Conservation (phyloP, 2,888 invertebrate species). For the Tridacna crocea region DNA sequence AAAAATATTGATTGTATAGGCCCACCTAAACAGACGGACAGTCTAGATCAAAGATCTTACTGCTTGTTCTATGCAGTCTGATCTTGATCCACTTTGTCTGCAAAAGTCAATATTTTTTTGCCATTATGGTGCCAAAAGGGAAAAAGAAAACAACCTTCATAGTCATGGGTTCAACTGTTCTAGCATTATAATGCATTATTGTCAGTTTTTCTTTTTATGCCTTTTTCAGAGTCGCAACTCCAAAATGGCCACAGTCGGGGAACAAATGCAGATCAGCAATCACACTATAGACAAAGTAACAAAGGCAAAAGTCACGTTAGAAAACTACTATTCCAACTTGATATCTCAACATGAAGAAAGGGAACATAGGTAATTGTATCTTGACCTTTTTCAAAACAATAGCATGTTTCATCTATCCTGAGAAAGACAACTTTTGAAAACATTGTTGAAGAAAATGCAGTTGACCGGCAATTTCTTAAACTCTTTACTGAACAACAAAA, state of each 20-base stretch:
- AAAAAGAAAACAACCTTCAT: neutral
- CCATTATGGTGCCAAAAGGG: too few species aligned
- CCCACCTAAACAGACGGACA: too few species aligned
- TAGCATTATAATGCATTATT: neutral
- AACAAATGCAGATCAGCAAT: slow-evolving; percentile 90
- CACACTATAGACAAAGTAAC: slow-evolving; percentile 99
- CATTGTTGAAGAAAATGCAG: too few species aligned
- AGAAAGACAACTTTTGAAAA: neutral
- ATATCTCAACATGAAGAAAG: slow-evolving; percentile 98
- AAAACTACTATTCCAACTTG: slow-evolving; percentile 99
- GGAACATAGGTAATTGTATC: slow-evolving; percentile 90
- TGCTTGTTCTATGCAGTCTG: too few species aligned
- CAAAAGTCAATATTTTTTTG: too few species aligned
- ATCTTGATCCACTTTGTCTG: too few species aligned
- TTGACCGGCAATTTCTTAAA: too few species aligned
- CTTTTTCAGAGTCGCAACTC: slow-evolving; percentile 80
- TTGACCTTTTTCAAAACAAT: neutral
- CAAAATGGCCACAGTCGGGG: slow-evolving; percentile 84
- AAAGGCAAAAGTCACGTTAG: slow-evolving; percentile 98
- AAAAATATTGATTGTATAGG: too few species aligned
- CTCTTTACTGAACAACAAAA: too few species aligned
- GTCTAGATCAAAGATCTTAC: too few species aligned
- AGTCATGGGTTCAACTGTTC: neutral
- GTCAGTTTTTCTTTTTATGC: neutral
- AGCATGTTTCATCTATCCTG: neutral